Evolutionary conservation across 1,140 invertebrate species (phyloP).

Genomic region (Octopus sinensis): DNA sequence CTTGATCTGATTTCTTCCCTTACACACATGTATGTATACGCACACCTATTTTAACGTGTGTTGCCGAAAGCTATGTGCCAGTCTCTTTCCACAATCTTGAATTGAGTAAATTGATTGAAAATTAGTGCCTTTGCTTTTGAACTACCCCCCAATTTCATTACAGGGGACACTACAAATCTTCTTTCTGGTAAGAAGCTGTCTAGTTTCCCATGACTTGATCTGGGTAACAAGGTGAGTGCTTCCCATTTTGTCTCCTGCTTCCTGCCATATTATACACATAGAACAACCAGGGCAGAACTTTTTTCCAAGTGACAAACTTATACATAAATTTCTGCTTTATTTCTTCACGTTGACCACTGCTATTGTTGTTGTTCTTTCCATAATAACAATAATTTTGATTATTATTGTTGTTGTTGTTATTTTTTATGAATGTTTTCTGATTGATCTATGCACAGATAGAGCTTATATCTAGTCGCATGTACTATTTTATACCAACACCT

Average conservation of each 20-base stretch:
- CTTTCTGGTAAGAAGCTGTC: constrained; percentile 13
- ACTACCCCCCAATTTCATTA: constrained; percentile 5
- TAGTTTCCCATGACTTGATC: constrained; percentile 11
- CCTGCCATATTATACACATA: no score
- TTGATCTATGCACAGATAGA: no score
- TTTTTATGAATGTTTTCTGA: no score
- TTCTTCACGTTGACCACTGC: neutral
- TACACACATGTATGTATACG: no score
- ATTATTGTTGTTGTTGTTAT: no score
- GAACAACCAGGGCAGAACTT: neutral
- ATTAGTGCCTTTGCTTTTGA: neutral
- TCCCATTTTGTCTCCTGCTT: neutral
- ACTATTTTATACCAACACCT: neutral
- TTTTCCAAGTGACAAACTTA: neutral
- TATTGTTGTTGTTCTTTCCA: neutral
- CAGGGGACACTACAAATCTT: constrained; percentile 11
- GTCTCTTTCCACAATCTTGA: no score
- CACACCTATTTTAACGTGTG: no score
- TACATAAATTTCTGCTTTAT: neutral
- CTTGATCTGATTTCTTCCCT: no score
- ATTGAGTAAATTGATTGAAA: no score
- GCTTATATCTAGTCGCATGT: neutral
- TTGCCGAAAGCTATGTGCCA: no score
- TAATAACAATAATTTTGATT: neutral
- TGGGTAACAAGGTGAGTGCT: neutral